Evolutionary conservation across 2,113 vertebrate genomes (phyloP).

Genomic region (Ochotona princeps): DNA sequence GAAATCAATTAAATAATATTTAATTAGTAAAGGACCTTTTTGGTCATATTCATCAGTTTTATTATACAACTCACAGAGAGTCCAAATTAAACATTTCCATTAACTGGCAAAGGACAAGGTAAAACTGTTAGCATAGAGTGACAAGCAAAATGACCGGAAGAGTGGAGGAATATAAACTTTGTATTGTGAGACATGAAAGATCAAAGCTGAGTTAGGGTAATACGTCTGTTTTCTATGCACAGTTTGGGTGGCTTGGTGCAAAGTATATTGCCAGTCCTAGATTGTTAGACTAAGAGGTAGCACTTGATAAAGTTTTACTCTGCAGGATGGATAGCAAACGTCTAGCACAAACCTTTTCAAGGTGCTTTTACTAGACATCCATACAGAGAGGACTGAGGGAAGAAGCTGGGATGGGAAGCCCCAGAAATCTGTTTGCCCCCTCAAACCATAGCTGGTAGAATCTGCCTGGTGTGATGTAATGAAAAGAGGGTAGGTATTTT

Average conservation of each 20-base stretch:
- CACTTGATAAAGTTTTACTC: background rate
- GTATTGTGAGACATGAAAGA: background rate
- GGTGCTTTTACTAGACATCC: background rate
- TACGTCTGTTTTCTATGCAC: background rate
- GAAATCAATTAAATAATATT: background rate
- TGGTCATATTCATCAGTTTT: background rate
- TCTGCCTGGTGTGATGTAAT: too few species aligned
- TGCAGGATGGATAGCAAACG: background rate
- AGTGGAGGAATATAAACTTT: background rate
- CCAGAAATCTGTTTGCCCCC: background rate
- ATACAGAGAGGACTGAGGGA: background rate
- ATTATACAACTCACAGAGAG: background rate
- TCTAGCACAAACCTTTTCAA: background rate
- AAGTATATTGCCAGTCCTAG: background rate
- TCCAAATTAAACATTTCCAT: background rate
- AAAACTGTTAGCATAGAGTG: background rate
- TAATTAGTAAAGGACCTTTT: background rate
- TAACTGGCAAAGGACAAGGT: background rate
- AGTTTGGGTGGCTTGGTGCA: background rate
- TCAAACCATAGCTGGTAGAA: background rate
- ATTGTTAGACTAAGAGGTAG: background rate
- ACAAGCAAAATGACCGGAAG: background rate
- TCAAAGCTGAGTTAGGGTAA: background rate
- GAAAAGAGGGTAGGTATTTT: too few species aligned
- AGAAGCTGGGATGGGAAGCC: background rate